These are phyloP conservation scores for Caradrina kadenii DNA, from an alignment of 2,888 invertebrate genomes.

Conservation along the genomic window DNA sequence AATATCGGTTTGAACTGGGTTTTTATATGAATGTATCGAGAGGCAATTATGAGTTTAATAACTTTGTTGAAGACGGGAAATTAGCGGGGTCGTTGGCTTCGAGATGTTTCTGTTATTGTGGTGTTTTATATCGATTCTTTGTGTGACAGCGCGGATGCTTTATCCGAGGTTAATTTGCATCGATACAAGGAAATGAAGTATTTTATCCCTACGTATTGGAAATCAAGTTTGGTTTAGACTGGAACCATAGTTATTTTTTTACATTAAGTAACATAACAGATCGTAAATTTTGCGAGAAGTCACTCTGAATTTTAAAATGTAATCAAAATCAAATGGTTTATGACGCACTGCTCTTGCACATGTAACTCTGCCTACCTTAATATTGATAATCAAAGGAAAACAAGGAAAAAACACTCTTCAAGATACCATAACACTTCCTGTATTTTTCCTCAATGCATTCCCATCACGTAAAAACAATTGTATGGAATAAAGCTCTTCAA, in stretches of 20 bases:
- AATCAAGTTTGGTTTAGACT: background rate
- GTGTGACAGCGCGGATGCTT: background rate
- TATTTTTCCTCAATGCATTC: conserved; percentile 45
- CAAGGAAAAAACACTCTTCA: conserved; percentile 18
- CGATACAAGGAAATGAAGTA: background rate
- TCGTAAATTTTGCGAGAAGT: background rate
- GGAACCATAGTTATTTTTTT: background rate
- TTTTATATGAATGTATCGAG: conserved; percentile 55
- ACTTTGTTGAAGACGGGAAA: conserved; percentile 51
- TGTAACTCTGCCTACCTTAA: background rate
- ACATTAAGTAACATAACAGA: background rate
- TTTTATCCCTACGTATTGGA: background rate
- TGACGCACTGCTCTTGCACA: background rate
- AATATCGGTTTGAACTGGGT: conserved; percentile 79
- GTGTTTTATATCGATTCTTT: conserved; percentile 14
- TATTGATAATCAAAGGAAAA: conserved; percentile 14
- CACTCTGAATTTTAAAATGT: background rate
- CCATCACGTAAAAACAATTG: conserved; percentile 51
- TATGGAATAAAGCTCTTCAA: conserved; percentile 21
- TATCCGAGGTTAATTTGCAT: background rate
- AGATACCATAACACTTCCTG: conserved; percentile 37
- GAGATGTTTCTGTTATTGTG: conserved; percentile 11
- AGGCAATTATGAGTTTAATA: conserved; percentile 58
- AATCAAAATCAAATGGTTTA: background rate
- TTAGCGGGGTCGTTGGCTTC: conserved; percentile 47